These are phyloP conservation scores for Toxotes chatareus DNA, from an alignment of 2,113 vertebrate species.

Conservation along the genomic window DNA sequence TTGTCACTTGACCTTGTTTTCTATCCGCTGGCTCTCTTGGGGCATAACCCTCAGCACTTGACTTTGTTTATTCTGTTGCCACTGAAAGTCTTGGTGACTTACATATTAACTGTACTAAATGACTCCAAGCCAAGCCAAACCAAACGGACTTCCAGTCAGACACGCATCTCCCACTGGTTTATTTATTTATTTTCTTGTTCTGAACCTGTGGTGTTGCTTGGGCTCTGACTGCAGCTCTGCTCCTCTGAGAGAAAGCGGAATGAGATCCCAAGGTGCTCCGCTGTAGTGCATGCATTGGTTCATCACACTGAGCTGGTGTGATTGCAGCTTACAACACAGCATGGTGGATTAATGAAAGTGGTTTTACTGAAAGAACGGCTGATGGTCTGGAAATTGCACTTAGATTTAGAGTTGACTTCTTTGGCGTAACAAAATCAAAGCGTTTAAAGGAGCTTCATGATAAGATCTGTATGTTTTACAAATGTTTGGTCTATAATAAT, in stretches of 20 bases:
- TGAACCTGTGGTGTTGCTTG: constrained; percentile 25
- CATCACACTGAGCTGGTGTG: constrained; percentile 21
- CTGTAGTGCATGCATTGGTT: background rate
- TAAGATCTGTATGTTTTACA: background rate
- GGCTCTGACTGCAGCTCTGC: constrained; percentile 15
- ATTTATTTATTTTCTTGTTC: background rate
- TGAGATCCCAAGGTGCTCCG: constrained; percentile 43
- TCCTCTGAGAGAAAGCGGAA: constrained; percentile 43
- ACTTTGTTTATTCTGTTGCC: constrained; percentile 37
- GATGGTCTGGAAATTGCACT: background rate
- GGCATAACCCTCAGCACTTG: background rate
- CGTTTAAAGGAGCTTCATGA: background rate
- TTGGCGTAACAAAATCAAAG: background rate
- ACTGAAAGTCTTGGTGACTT: constrained; percentile 46
- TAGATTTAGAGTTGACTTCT: background rate
- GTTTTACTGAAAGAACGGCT: background rate
- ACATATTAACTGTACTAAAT: constrained; percentile 49
- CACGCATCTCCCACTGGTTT: background rate
- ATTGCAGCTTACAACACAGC: constrained; percentile 12
- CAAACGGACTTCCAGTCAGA: background rate
- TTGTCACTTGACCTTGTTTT: constrained; percentile 41
- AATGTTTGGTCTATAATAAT: background rate
- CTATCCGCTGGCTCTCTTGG: background rate
- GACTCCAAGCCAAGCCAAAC: background rate
- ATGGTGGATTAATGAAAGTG: background rate